These are phyloP conservation scores for Bombyx mori DNA, from an alignment of 1,140 invertebrate genomes.

Conservation along the genomic window DNA sequence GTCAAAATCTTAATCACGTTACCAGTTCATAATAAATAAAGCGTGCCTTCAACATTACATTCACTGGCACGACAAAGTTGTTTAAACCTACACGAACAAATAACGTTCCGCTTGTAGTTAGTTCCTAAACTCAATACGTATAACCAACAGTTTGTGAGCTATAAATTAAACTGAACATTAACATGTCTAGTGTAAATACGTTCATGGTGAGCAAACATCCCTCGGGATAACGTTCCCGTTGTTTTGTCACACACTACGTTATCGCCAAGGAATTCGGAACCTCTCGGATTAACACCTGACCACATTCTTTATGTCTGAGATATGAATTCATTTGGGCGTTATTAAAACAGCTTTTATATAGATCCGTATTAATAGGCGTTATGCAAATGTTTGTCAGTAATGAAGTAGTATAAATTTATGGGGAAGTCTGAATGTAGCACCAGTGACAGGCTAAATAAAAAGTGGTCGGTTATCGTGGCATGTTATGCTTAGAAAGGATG, in stretches of 20 bases:
- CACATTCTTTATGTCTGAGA: slow-evolving; percentile 32
- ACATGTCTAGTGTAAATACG: slow-evolving; percentile 30
- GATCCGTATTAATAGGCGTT: too few relatives aligned
- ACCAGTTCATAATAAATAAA: too few relatives aligned
- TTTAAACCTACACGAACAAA: too few relatives aligned
- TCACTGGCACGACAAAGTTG: too few relatives aligned
- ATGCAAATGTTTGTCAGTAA: too few relatives aligned
- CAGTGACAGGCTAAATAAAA: too few relatives aligned
- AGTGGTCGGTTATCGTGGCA: neutral
- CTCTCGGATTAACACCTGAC: slow-evolving; percentile 33
- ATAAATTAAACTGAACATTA: slow-evolving; percentile 25
- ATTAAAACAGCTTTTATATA: neutral
- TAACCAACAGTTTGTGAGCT: slow-evolving; percentile 13
- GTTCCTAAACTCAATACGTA: slow-evolving; percentile 6
- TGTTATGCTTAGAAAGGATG: neutral
- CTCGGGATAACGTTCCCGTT: slow-evolving; percentile 7
- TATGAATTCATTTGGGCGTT: slow-evolving; percentile 4
- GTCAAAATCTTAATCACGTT: too few relatives aligned
- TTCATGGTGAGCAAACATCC: slow-evolving; percentile 21
- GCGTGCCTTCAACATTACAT: too few relatives aligned
- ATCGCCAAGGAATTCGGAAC: neutral
- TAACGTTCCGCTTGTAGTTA: too few relatives aligned
- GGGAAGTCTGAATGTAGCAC: too few relatives aligned
- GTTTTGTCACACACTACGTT: neutral
- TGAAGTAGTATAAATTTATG: too few relatives aligned